Conservation (phyloP, 2,113 vertebrate genomes). For the Tachuris rubrigastra region DNA sequence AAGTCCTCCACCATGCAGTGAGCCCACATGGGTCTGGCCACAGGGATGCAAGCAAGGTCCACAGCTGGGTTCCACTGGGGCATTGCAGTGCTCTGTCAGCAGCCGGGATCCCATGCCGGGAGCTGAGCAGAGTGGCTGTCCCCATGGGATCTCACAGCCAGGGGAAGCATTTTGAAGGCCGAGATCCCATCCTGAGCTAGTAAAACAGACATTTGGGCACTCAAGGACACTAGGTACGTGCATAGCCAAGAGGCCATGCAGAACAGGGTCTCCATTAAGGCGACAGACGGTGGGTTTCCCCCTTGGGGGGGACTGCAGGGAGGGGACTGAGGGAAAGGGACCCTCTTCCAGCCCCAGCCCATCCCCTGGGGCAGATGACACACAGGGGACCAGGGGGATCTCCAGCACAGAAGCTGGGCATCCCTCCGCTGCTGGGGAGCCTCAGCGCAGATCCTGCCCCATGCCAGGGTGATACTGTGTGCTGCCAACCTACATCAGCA, state of each 20-base stretch:
- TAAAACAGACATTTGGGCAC: background rate
- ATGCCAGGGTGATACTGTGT: background rate
- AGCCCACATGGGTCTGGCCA: background rate
- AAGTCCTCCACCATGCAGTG: background rate
- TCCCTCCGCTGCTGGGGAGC: background rate
- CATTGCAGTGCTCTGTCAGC: background rate
- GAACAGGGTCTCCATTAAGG: slow-evolving; percentile 50
- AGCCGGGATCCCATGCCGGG: background rate
- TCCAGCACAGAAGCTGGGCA: background rate
- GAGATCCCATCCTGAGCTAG: slow-evolving; percentile 19
- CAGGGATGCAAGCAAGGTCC: background rate
- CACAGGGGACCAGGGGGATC: background rate
- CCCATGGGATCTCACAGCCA: background rate
- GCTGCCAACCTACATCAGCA: background rate
- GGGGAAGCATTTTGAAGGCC: background rate
- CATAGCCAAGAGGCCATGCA: slow-evolving; percentile 25
- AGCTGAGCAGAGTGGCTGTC: background rate
- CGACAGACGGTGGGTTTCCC: slow-evolving; percentile 29
- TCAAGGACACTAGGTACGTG: background rate
- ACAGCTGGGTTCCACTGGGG: rapidly evolving
- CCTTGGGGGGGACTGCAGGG: background rate
- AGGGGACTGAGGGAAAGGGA: background rate
- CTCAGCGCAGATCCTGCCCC: background rate
- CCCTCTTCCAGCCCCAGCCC: background rate
- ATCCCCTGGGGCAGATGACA: background rate